Conservation (phyloP, 2,888 invertebrate genomes). For the Chydorus sphaericus region DNA sequence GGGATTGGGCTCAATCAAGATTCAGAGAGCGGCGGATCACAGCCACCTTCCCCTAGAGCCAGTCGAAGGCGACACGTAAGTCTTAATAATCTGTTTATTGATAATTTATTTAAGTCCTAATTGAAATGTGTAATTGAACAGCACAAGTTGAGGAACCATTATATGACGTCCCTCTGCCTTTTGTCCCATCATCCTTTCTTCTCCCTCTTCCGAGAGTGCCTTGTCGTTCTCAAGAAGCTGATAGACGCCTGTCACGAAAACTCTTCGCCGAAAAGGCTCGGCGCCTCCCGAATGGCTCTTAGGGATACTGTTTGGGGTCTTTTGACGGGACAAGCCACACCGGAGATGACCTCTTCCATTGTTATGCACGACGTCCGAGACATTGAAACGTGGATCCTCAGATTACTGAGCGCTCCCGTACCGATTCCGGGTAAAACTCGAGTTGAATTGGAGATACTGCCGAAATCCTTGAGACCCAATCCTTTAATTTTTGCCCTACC, state of each 20-base stretch:
- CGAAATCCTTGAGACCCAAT: slow-evolving; percentile 58
- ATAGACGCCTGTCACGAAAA: slow-evolving; percentile 97
- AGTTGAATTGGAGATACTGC: slow-evolving; percentile 66
- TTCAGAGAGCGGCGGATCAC: slow-evolving; percentile 76
- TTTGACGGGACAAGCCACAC: slow-evolving; percentile 55
- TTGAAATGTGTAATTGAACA: background rate
- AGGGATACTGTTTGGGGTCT: slow-evolving; percentile 97
- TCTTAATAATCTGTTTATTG: background rate
- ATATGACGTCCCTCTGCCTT: slow-evolving; percentile 85
- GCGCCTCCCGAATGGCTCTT: slow-evolving; percentile 69
- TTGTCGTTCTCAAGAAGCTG: slow-evolving; percentile 84
- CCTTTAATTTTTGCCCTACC: slow-evolving; percentile 81
- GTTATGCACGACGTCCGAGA: slow-evolving; percentile 92
- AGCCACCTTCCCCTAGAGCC: slow-evolving; percentile 71
- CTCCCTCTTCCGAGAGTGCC: slow-evolving; percentile 93
- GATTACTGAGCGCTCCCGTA: slow-evolving; percentile 89
- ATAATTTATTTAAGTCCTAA: background rate
- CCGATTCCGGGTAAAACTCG: slow-evolving; percentile 95
- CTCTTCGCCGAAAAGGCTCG: slow-evolving; percentile 67
- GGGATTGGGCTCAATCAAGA: slow-evolving; percentile 34
- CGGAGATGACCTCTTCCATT: slow-evolving; percentile 49
- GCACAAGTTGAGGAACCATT: slow-evolving; percentile 8
- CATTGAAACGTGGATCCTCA: slow-evolving; percentile 97
- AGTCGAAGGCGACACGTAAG: slow-evolving; percentile 57
- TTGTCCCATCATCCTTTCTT: slow-evolving; percentile 99